Evolutionary conservation across 2,113 vertebrate genomes (phyloP), one percentile per base, ranked within the genome.

Genomic region (Sebastes schlegelii): DNA sequence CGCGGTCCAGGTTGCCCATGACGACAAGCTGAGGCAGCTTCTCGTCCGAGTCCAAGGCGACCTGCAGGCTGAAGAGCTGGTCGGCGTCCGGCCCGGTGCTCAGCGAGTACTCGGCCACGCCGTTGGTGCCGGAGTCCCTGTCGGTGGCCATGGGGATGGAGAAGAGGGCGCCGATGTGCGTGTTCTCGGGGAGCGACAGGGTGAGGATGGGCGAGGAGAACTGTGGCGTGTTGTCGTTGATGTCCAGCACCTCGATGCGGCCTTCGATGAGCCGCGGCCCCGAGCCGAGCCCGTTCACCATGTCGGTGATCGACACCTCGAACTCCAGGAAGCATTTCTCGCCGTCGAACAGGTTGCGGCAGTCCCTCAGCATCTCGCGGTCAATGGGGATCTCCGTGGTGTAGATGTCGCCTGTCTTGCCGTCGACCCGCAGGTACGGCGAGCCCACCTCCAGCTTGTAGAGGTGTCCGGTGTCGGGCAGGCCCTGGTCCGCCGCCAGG

Each of bases 221-320:
- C 93, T 99, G 98, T 1, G 98, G 98, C 0, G 98, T 99, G 95
- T 99, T 99, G 95, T 99, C 98, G 0, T 99, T 99, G 90, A 99
- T 97, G 87, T 99, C 98, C 46, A 96, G 89, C 40, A 99, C 96
- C 84, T 98, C 97, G 6, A 99, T 98, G 89, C 97, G 96, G n/a
- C 98, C 98, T 80, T 99, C 98, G 0, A 99, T 96, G 42, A 99
- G 94, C 66, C 98, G 95, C 0, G 98, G 97, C 34, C 96, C 95
- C 11, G 96, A 96, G 51, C 96, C 95, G 8, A 95, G 94, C 9
- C 93, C 97, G 77, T 96, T 94, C 51, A 96, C 93, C 57, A 99
- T 95, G 92, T 99, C 97, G 0, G 98, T 99, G 91, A 99, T 99
- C 19, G 98, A 99, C 75, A 99, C 97, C 87, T 99, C 98, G 0